Percentiles rank a stretch among this genome's conserved stretches.
These are phyloP conservation scores for Takifugu ocellatus DNA, from an alignment of 2,797 vertebrate genomes.

Conservation along the genomic window DNA sequence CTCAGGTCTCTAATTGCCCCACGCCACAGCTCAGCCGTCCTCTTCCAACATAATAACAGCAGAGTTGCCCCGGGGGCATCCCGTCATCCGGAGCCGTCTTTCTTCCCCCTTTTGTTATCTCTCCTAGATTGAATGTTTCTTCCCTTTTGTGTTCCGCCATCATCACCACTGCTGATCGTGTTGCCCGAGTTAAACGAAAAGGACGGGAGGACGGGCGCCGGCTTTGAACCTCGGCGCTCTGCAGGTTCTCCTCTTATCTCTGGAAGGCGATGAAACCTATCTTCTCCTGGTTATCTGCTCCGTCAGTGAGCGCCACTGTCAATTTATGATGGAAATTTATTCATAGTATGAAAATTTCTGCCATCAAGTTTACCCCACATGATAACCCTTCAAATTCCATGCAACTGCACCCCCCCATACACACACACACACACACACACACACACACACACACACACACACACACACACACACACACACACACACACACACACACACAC, in stretches of 20 bases:
- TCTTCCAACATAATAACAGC: constrained; percentile 69
- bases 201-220: constrained; percentile 15
- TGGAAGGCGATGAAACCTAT: constrained; percentile 10
- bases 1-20: constrained; percentile 67
- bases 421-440: not conserved
- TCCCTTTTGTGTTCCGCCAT: constrained; percentile 43
- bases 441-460: not conserved
- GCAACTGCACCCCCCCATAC: constrained; percentile 31
- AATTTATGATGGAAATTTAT: constrained; percentile 60
- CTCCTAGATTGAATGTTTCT: constrained; percentile 56
- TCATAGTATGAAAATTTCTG: constrained; percentile 46
- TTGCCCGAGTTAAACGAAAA: constrained; percentile 46
- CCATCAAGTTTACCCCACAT: constrained; percentile 43
- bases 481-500: too few relatives aligned
- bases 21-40: constrained; percentile 58
- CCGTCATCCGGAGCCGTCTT: constrained; percentile 58
- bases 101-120: constrained; percentile 62
- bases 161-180: constrained; percentile 39
- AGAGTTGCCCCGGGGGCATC: constrained; percentile 60
- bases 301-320: constrained; percentile 21
- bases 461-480: not conserved
- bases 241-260: constrained; percentile 10
- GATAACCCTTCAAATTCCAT: constrained; percentile 38
- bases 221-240: constrained; percentile 3
- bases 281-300: constrained; percentile 27